Evolutionary conservation across 1,140 invertebrate genomes (phyloP).

Genomic region (Pemphigus obesinymphae): DNA sequence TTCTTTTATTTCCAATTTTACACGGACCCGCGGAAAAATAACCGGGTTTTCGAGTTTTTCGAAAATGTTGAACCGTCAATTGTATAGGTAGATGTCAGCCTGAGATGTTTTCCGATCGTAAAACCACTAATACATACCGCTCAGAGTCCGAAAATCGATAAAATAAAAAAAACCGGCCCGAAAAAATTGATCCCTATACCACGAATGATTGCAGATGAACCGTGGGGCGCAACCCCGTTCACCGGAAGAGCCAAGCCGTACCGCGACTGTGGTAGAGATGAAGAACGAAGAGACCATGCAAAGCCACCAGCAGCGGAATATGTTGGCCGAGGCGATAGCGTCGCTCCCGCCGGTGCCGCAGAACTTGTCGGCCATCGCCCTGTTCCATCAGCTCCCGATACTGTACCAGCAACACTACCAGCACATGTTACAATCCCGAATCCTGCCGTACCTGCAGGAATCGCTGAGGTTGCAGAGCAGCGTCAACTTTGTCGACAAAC

Average conservation of each 20-base stretch:
- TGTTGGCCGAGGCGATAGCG: slow-evolving; percentile 34
- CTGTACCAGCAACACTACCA: slow-evolving; percentile 45
- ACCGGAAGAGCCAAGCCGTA: background rate
- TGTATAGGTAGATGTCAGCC: too few relatives aligned
- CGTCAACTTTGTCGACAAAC: background rate
- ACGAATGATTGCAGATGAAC: slow-evolving; percentile 13
- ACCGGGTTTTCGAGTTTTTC: too few relatives aligned
- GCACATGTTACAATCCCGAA: slow-evolving; percentile 42
- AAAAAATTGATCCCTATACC: background rate
- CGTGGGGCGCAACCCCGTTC: background rate
- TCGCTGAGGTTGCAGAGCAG: slow-evolving; percentile 26
- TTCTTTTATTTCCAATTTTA: too few relatives aligned
- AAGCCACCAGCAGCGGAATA: slow-evolving; percentile 8
- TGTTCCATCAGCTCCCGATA: slow-evolving; percentile 41
- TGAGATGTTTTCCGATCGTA: too few relatives aligned
- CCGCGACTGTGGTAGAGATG: background rate
- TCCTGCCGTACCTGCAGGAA: slow-evolving; percentile 46
- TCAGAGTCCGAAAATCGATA: too few relatives aligned
- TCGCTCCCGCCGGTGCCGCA: slow-evolving; percentile 24
- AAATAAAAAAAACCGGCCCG: too few relatives aligned
- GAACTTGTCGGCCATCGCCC: slow-evolving; percentile 30
- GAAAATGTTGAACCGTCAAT: too few relatives aligned
- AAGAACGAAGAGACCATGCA: slow-evolving; percentile 24
- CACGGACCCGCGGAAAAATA: too few relatives aligned
- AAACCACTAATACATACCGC: too few relatives aligned